Percentiles rank a stretch among this genome's conserved stretches.
These are phyloP conservation scores for Hydractinia symbiolongicarpus DNA, from an alignment of 30 jellyfish, hydroid and myxozoan species.

Conservation along the genomic window DNA sequence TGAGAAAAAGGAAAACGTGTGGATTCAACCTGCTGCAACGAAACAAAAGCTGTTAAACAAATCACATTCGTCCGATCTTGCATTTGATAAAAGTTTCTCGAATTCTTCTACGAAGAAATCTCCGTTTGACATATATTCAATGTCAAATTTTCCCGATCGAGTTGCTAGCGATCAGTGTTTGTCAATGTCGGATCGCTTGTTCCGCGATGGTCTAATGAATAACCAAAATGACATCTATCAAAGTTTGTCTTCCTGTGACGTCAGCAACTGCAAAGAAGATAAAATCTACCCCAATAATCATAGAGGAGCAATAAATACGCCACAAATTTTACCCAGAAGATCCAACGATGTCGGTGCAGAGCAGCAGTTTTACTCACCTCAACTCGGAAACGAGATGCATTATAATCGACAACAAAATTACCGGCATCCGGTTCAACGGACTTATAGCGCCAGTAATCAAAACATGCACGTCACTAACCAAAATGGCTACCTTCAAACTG, in stretches of 20 bases:
- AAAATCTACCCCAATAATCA: background rate
- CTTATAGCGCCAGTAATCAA: conserved; percentile 3
- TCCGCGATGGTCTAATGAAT: background rate
- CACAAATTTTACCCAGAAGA: background rate
- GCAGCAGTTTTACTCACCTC: conserved; percentile 10
- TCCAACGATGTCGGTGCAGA: background rate
- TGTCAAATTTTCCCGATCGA: conserved; percentile 36
- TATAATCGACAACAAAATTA: background rate
- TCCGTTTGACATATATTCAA: conserved; percentile 25
- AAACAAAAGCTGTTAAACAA: conserved; percentile 34
- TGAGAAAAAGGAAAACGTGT: conserved; percentile 26
- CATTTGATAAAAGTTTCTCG: conserved; percentile 16
- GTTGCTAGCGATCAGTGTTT: conserved; percentile 36
- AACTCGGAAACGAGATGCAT: background rate
- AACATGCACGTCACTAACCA: conserved; percentile 1
- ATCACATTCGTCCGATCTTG: conserved; percentile 35
- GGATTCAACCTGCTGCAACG: conserved; percentile 1
- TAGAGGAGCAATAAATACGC: background rate
- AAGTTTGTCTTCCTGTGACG: conserved; percentile 29
- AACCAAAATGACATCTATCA: background rate
- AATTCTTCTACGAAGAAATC: conserved; percentile 8
- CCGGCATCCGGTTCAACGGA: conserved; percentile 7
- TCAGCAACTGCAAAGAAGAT: conserved; percentile 3
- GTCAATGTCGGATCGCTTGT: conserved; percentile 23
- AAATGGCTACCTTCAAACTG: background rate